Evolutionary conservation across 2,888 invertebrate species (phyloP), one percentile per base, ranked within the genome.

Genomic region (Drosophila helvetica): DNA sequence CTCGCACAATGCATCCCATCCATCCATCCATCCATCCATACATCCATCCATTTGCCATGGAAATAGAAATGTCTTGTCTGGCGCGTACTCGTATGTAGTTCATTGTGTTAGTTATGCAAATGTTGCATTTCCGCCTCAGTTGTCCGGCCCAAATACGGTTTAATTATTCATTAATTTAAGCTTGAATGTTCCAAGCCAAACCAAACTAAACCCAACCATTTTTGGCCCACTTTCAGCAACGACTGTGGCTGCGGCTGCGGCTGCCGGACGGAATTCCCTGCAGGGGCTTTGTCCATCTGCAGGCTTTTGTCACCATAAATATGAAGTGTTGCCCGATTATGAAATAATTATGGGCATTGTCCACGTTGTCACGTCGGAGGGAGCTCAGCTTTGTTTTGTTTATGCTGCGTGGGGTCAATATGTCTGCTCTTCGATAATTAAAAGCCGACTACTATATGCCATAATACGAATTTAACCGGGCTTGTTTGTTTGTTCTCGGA

Each of bases 81-180:
- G 54, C 30, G 54, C 62, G 59, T 63, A 71, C 30, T 51, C 62
- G 59, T 63, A 71, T 83, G 72, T 89, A 79, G 86, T 82, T 87
- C 74, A 89, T 84, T 89, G 80, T 84, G 86, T 85, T 86, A 78
- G 81, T 65, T 85, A 87, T 87, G 89, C 83, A 89, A 87, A 89
- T 88, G 82, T 60, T 72, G 82, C 80, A 86, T 51, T 84, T 84
- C 83, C 83, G 62, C 45, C 42, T 27, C 51, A 58, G 74, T 45
- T 57, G 60, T 53, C 58, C 65, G 51, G 51, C 66, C 80, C 74
- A 65, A 70, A 52, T 55, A 72, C 77, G 71, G 77, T 73, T 85
- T 89, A 87, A 89, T 86, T 86, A 86, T 87, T 86, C 89, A 89
- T 89, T 89, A 86, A 89, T 87, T 88, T 86, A 75, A 78, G 80